Percentiles rank a stretch among this genome's conserved stretches.
Conservation (phyloP, 2,888 invertebrate genomes). For the Scaptodrosophila latifasciaeformis region DNA sequence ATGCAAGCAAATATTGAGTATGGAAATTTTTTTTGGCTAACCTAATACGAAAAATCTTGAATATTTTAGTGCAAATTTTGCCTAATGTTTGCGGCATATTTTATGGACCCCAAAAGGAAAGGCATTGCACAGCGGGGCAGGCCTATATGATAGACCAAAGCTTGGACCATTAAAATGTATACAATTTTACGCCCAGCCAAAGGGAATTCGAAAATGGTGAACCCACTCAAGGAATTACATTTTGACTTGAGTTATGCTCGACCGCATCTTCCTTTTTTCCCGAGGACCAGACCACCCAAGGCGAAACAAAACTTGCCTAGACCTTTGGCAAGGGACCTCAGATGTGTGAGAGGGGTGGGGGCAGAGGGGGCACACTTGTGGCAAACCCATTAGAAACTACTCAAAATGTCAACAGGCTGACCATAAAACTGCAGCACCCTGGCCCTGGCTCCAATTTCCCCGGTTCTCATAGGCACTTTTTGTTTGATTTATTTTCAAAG, state of each 20-base stretch:
- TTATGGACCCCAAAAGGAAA: constrained; percentile 34
- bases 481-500: not conserved
- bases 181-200: too few relatives aligned
- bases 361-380: too few relatives aligned
- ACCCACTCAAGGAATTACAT: too few relatives aligned
- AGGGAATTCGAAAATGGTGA: too few relatives aligned
- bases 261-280: constrained; percentile 8
- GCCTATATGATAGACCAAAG: constrained; percentile 27
- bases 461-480: not conserved
- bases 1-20: too few relatives aligned
- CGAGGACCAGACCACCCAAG: constrained; percentile 32
- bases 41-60: not conserved
- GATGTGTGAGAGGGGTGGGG: too few relatives aligned
- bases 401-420: constrained; percentile 45
- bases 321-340: too few relatives aligned
- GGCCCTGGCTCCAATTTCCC: not conserved
- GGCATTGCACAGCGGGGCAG: not conserved
- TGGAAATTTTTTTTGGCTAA: too few relatives aligned
- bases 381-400: constrained; percentile 67
- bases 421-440: constrained; percentile 5
- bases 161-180: not conserved
- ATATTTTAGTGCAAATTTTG: constrained; percentile 4
- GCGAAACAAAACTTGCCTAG: constrained; percentile 36
- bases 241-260: constrained; percentile 16
- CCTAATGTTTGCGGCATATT: constrained; percentile 43